Base-by-base conservation (phyloP, 2,888 invertebrate genomes). In the Clitarchus hookeri region DNA sequence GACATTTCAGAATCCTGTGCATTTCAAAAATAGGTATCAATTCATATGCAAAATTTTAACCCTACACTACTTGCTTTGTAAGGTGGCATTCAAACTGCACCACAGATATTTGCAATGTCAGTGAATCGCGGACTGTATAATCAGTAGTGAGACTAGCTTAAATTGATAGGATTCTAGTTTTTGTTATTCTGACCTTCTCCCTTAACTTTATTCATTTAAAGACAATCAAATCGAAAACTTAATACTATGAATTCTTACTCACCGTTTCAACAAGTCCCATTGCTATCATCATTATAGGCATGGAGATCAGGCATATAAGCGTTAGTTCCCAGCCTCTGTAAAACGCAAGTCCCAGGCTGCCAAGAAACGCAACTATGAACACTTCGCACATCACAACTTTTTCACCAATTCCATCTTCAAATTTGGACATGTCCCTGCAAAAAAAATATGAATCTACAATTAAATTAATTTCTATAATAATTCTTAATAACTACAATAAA, bases 341-440 rank as follows among this genome's bases (percentile, higher is more conserved):
- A 85, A 97, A 94, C 0, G 96, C 96, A 90, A 96, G 93, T 4
- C 94, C 92, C n/a, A 97, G 90, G 0, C 95, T 94, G 26, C 95
- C 94, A 13, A 96, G 86, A 90, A 96, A 96, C 0, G 95, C 93
- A 0, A 95, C 92, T 88, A 96, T 93, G 90, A 94, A 96, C 90
- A 95, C 95, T 11, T 95, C 90, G 89, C 96, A 96, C 88, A 95
- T 95, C 0, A 95, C 94, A 54, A 96, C 92, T 90, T 97, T 97
- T 90, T 97, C 97, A 0, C 96, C 97, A 79, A 97, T 94, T 16
- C 97, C 97, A 88, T 96, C 96, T 91, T 97, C 96, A 88, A 97
- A 92, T 91, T 96, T 96, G 6, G 94, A 92, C 0, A 96, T 92
- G 91, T 96, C 96, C 89, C 96, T 96, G 90, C 36, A 82, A 85